Evolutionary conservation across 2,888 invertebrate species (phyloP), one percentile per base, ranked within the genome.

Genomic region (Marronus borbonicus): DNA sequence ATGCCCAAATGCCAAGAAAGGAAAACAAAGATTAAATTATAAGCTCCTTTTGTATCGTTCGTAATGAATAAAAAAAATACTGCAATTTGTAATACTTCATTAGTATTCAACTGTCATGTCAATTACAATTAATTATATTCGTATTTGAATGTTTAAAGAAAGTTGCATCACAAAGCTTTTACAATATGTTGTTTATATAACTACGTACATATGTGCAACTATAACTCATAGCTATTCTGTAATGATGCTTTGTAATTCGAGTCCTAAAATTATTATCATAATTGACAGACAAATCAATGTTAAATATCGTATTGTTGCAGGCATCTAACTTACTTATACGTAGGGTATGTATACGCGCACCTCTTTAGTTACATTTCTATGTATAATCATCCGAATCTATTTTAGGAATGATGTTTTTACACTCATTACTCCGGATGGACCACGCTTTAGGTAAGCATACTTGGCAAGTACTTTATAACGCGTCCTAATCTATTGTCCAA

Each of bases 291-390:
- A 17, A 7, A 14, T 55, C 17, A 17, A 55, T 44, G 44, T 44
- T 20, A 12, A 20, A 62, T 24, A 14, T n/a, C 12, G 5, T n/a
- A 36, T 65, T 39, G 39, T 65, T 39, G 8, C 36, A 65, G 39
- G 17, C 5, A 65, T 10, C 17, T 65, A 5, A 65, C n/a, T 14
- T 39, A 65, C 39, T 39, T 65, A 14, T 17, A 65, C 36, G 65
- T 65, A n/a, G 65, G 65, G 65, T 65, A 65, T n/a, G 39, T 65
- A 65, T 31, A 31, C 2, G 2, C 44, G 44, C 44, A 44, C 12
- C 8, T 44, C 8, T 14, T 39, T 65, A 65, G n/a, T 7, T 65
- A 7, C n/a, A n/a, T 1, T 3, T 7, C n/a, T n/a, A 3, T 36
- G 14, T 7, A 65, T n/a, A 65, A 39, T 14, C 17, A 65, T n/a